A percentile compares a stretch with the other conserved stretches of the same genome.
These are phyloP conservation scores for Drosophila kuntzei DNA, from an alignment of 2,888 invertebrate species.

Conservation along the genomic window DNA sequence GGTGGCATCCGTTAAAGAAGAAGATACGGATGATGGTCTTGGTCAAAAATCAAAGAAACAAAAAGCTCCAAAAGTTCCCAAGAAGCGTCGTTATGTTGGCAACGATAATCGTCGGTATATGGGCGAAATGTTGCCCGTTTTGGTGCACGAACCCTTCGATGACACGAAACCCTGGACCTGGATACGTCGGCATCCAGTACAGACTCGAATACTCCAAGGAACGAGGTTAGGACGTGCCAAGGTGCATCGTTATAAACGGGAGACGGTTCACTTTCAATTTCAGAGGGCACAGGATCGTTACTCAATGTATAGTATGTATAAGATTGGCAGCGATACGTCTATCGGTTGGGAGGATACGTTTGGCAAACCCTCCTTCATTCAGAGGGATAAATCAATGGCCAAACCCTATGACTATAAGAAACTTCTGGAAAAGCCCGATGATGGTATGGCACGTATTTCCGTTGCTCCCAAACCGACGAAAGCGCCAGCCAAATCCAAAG, in stretches of 20 bases:
- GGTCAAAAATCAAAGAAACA: neutral
- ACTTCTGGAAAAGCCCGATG: neutral
- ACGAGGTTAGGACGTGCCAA: conserved; percentile 4
- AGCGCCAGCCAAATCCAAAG: conserved; percentile 4
- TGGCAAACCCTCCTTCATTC: conserved; percentile 4
- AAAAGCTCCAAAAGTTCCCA: conserved; percentile 1
- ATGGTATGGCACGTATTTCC: conserved; percentile 1
- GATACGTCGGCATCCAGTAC: conserved; percentile 43
- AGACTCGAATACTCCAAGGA: conserved; percentile 20
- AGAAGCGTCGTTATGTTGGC: conserved; percentile 7
- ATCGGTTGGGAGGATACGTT: conserved; percentile 1
- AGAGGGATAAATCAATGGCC: neutral
- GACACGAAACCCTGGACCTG: conserved; percentile 48
- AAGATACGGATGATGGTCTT: neutral
- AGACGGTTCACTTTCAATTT: neutral
- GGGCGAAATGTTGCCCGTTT: conserved; percentile 32
- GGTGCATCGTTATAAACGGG: conserved; percentile 21
- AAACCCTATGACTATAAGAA: conserved; percentile 13
- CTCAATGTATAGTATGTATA: conserved; percentile 13
- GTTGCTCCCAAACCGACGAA: neutral
- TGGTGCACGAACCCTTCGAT: conserved; percentile 44
- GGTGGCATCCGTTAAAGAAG: neutral
- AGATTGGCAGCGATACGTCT: neutral
- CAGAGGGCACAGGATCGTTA: neutral
- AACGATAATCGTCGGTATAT: neutral